These are phyloP conservation scores for Sorex fumeus DNA, from an alignment of 2,113 vertebrate genomes.

Conservation along the genomic window DNA sequence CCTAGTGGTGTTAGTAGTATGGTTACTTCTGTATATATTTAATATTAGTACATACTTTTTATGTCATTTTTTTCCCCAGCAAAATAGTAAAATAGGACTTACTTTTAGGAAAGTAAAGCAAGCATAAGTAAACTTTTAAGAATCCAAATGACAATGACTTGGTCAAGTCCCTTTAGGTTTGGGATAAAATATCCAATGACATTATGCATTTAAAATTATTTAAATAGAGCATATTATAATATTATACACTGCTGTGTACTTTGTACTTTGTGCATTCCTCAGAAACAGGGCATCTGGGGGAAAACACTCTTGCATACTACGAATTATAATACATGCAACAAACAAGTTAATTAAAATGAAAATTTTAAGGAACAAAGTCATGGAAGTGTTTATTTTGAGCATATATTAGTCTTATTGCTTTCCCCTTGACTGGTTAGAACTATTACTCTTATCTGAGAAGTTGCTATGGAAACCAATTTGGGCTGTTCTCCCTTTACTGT, in stretches of 20 bases:
- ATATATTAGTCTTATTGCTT: conserved; percentile 86
- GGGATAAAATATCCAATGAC: not conserved
- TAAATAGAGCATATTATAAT: not conserved
- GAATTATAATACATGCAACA: conserved; percentile 73
- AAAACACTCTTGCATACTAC: not conserved
- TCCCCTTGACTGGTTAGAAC: conserved; percentile 84
- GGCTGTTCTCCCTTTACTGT: conserved; percentile 73
- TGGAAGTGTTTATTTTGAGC: conserved; percentile 82
- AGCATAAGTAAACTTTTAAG: conserved; percentile 10
- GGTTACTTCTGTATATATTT: not conserved
- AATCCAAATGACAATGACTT: not conserved
- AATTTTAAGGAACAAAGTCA: conserved; percentile 80
- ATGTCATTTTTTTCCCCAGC: not conserved
- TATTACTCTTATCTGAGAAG: conserved; percentile 83
- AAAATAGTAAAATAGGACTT: not conserved
- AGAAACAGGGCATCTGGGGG: not conserved
- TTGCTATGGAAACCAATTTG: conserved; percentile 89
- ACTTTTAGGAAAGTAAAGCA: not conserved
- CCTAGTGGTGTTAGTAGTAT: not conserved
- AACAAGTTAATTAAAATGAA: conserved; percentile 84
- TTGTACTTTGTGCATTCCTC: not conserved
- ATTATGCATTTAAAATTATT: not conserved
- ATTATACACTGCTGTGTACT: not conserved
- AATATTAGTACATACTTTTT: not conserved
- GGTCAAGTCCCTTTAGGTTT: not conserved